phyloP scores from a whole-genome alignment of 2,888 invertebrate species.

The Homarus gammarus region DNA sequence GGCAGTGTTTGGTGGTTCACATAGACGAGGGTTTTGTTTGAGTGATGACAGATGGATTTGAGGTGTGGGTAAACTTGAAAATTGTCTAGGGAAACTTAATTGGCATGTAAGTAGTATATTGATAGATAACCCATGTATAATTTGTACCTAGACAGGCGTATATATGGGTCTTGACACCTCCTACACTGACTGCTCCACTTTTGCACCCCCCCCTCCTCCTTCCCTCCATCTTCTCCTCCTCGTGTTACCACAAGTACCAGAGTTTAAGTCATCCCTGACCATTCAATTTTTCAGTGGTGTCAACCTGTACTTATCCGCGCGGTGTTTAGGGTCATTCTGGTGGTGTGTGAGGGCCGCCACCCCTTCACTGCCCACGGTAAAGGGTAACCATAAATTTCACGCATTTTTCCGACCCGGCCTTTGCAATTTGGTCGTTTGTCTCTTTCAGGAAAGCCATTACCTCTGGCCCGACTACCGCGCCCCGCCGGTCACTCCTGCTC shows the following conservation, averaged over 20 bases:
- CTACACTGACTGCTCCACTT: neutral
- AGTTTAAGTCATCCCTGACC: constrained; percentile 11
- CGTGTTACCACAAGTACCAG: neutral
- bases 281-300: neutral
- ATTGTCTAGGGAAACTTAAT: too few species aligned
- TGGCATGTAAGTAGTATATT: too few species aligned
- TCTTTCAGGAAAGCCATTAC: constrained; percentile 33
- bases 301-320: neutral
- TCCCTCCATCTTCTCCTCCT: neutral
- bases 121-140: too few species aligned
- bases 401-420: constrained; percentile 41
- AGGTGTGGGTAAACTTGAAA: too few species aligned
- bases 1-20: too few species aligned
- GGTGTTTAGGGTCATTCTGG: constrained; percentile 12
- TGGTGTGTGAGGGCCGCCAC: constrained; percentile 13
- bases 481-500: neutral
- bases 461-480: neutral
- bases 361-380: constrained; percentile 10
- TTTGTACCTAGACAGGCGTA: too few species aligned
- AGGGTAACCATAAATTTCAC: constrained; percentile 58
- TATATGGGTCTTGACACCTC: too few species aligned
- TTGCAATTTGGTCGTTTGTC: constrained; percentile 61
- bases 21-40: too few species aligned
- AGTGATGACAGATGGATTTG: too few species aligned
- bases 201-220: constrained; percentile 1